A percentile compares a stretch with the other conserved stretches of the same genome.
phyloP scores from a whole-genome alignment of 2,888 invertebrate genomes.

The Mystacides longicornis region DNA sequence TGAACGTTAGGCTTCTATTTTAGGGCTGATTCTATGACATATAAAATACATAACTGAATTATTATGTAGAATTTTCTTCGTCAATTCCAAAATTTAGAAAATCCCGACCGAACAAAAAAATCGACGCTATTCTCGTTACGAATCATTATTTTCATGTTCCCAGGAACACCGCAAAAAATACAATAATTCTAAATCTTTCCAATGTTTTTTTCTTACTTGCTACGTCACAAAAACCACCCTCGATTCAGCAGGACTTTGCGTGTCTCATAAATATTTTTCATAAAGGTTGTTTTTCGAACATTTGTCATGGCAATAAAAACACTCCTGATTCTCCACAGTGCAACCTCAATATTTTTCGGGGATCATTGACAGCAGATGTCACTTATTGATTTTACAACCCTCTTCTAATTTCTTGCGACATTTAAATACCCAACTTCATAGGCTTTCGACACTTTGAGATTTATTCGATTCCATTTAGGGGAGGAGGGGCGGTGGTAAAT shows the following conservation, averaged over 20 bases:
- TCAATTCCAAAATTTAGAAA: no score
- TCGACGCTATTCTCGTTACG: no score
- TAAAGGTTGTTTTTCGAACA: constrained; percentile 23
- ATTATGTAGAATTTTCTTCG: no score
- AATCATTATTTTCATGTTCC: no score
- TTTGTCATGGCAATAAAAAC: constrained; percentile 25
- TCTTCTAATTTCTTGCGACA: not conserved
- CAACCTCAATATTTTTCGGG: constrained; percentile 1
- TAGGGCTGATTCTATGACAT: no score
- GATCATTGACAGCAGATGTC: constrained; percentile 1
- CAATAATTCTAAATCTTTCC: no score
- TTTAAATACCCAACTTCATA: not conserved
- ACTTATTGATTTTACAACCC: not conserved
- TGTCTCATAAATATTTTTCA: constrained; percentile 25
- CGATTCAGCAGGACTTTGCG: not conserved
- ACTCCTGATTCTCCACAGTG: constrained; percentile 13
- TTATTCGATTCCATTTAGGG: not conserved
- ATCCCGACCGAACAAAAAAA: no score
- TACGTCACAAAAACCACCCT: not conserved
- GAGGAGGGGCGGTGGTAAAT: no score
- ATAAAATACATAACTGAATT: no score
- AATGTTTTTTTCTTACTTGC: no score
- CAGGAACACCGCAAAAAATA: no score
- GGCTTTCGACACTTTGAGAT: not conserved
- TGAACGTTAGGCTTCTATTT: no score